phyloP scores from a whole-genome alignment of 2,888 invertebrate species.

The Drosophila quinaria region DNA sequence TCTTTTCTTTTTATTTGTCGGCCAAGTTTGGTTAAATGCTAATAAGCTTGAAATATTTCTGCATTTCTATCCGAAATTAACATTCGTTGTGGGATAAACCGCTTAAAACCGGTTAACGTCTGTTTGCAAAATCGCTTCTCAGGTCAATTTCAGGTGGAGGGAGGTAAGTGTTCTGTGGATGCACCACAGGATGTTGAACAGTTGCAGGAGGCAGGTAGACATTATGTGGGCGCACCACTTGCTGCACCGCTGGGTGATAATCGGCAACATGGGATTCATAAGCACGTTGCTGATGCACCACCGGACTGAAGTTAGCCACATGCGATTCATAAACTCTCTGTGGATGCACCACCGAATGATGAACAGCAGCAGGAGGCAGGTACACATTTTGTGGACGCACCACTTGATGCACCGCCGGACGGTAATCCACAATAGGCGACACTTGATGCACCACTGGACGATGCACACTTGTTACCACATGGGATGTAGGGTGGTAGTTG shows the following conservation, averaged over 20 bases:
- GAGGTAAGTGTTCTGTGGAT: conserved; percentile 25
- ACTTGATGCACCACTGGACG: conserved; percentile 3
- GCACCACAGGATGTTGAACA: conserved; percentile 5
- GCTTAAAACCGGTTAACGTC: conserved; percentile 46
- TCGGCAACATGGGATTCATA: neutral
- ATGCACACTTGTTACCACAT: conserved; percentile 2
- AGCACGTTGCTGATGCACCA: neutral
- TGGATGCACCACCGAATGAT: neutral
- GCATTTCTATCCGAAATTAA: conserved; percentile 51
- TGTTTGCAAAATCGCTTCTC: conserved; percentile 9
- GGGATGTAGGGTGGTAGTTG: neutral
- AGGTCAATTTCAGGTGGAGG: conserved; percentile 16
- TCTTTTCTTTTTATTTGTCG: conserved; percentile 49
- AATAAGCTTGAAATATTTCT: conserved; percentile 60
- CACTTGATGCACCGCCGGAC: conserved; percentile 3
- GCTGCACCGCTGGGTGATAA: neutral
- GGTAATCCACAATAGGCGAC: neutral
- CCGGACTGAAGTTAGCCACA: neutral
- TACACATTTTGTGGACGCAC: conserved; percentile 3
- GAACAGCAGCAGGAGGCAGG: neutral
- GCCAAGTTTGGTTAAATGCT: conserved; percentile 50
- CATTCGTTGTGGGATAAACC: conserved; percentile 61
- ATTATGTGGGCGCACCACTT: conserved; percentile 1
- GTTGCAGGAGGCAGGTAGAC: conserved; percentile 1
- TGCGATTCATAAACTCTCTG: neutral